Evolutionary conservation across 2,888 invertebrate species (phyloP), one percentile per base, ranked within the genome.

Genomic region (Steinernema hermaphroditum): DNA sequence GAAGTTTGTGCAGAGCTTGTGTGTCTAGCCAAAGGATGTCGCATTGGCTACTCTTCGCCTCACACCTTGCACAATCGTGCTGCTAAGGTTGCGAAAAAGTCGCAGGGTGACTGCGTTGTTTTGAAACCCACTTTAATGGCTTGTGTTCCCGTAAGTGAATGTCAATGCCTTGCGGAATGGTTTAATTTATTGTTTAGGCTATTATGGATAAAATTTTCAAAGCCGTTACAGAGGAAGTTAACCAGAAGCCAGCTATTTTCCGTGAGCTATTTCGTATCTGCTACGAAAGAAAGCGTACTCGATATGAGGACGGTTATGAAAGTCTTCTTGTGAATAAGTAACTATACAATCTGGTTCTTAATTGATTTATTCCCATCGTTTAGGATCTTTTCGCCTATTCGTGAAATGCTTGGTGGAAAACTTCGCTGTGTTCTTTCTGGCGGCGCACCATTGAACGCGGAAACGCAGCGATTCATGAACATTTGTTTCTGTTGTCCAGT

Each of bases 141-240:
- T 2, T 92, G 95, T 69, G 98, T 98, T 57, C 98, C 98, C 75
- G 94, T 95, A 78, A 73, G 70, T 43, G 34, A n/a, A n/a, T n/a
- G n/a, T 29, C 27, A 68, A 1, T 72, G 6, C 24, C 32, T 43
- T 37, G 29, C 12, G 29, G 32, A 29, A 6, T 22, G 22, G 34
- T 27, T 54, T 19, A 71, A 57, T 73, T 29, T 71, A 68, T 49
- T 44, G 50, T 83, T 9, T 89, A 94, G 93, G 90, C 96, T 71
- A 96, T 98, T 82, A 91, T 97, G 90, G 97, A 97, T 89, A 92
- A 97, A 84, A 93, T 98, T 87, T 94, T 94, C 86, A 98, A 98
- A 89, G 94, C 93, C 81, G 94, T 98, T 32, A 78, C 82, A 50
- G 82, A 82, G 72, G 85, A 85, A 54, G 85, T 97, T 71, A 87